Conservation (phyloP, 2,888 invertebrate species). For the Nomada fabriciana region DNA sequence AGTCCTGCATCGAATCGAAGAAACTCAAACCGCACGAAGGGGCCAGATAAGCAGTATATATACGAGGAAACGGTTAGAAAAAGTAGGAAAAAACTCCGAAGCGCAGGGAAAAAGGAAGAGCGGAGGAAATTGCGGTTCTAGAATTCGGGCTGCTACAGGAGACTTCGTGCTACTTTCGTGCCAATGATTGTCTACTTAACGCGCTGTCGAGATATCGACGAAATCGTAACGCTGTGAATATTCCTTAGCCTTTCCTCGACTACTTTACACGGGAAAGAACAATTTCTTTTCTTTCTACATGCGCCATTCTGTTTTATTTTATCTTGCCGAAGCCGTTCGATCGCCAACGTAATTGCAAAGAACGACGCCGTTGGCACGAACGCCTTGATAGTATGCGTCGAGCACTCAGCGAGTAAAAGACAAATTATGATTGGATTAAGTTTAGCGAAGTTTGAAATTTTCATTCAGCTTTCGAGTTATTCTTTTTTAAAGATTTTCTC, state of each 20-base stretch:
- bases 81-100: constrained; percentile 2
- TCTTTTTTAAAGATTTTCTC: too few species aligned
- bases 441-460: too few species aligned
- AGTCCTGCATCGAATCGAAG: constrained; percentile 48
- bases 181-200: constrained; percentile 59
- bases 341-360: constrained; percentile 42
- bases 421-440: too few species aligned
- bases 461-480: too few species aligned
- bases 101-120: constrained; percentile 24
- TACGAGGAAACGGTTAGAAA: constrained; percentile 29
- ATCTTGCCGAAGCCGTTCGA: constrained; percentile 33
- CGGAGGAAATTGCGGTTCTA: constrained; percentile 65
- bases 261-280: not conserved
- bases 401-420: too few species aligned
- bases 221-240: constrained; percentile 28
- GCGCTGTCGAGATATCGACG: constrained; percentile 37
- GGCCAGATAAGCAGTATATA: constrained; percentile 44
- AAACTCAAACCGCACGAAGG: constrained; percentile 41
- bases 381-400: too few species aligned
- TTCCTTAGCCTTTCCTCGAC: not conserved
- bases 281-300: not conserved
- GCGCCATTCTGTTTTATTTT: constrained; percentile 9
- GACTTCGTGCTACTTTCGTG: constrained; percentile 54
- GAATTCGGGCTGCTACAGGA: constrained; percentile 57
- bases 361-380: not conserved